Evolutionary conservation across 2,113 vertebrate genomes (phyloP).

Genomic region (Proteles cristata): DNA sequence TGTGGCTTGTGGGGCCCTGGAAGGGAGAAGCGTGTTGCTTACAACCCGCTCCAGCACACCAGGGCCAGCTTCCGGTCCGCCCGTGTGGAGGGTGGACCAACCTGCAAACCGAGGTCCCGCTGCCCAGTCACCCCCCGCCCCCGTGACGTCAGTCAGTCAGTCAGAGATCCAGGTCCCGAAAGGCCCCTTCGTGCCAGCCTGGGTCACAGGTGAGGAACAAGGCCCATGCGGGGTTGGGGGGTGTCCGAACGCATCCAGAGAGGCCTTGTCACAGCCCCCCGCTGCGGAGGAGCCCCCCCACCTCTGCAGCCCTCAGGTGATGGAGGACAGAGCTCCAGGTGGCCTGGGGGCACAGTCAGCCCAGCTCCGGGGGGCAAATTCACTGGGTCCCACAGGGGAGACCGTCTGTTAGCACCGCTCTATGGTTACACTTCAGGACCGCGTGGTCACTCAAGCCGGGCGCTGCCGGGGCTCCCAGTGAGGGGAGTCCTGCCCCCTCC

Average conservation of each 20-base stretch:
- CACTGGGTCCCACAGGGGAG: background rate
- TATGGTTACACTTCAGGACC: background rate
- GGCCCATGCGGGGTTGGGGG: fast-evolving
- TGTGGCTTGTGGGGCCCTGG: constrained; percentile 56
- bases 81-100: fast-evolving
- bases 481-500: too few species aligned
- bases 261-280: too few species aligned
- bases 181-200: background rate
- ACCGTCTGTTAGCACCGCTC: background rate
- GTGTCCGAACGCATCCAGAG: fast-evolving
- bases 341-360: background rate
- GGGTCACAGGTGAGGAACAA: background rate
- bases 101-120: background rate
- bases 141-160: fast-evolving
- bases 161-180: background rate
- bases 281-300: fast-evolving
- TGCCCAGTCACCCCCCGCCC: fast-evolving
- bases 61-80: fast-evolving
- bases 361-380: background rate
- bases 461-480: background rate
- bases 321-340: fast-evolving
- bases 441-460: background rate
- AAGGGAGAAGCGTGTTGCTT: background rate
- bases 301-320: background rate
- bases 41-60: background rate